phyloP scores from a whole-genome alignment of 1,140 invertebrate genomes.

The Hyposmocoma kahamanoa region DNA sequence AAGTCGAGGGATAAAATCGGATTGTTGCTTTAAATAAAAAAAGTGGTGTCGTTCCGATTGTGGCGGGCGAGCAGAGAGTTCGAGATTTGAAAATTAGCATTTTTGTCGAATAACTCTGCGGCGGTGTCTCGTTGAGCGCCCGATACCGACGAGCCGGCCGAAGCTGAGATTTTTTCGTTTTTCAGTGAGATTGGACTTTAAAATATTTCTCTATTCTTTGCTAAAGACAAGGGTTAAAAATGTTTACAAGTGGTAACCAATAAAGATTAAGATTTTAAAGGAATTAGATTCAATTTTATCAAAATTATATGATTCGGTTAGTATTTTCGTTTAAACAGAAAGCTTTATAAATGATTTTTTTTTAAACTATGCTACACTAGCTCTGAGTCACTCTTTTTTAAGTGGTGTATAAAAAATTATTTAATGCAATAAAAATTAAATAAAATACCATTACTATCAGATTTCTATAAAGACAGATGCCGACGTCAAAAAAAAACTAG shows the following conservation, averaged over 20 bases:
- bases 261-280: too few relatives aligned
- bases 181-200: constrained; percentile 58
- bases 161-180: constrained; percentile 51
- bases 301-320: too few relatives aligned
- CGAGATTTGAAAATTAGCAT: constrained; percentile 71
- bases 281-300: too few relatives aligned
- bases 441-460: too few relatives aligned
- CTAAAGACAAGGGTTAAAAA: constrained; percentile 8
- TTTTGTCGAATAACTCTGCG: constrained; percentile 70
- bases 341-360: too few relatives aligned
- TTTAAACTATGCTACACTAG: too few relatives aligned
- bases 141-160: constrained; percentile 52
- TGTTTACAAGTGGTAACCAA: background rate
- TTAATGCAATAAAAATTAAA: too few relatives aligned
- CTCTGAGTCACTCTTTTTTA: too few relatives aligned
- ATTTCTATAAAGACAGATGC: too few relatives aligned
- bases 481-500: constrained; percentile 46
- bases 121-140: constrained; percentile 58
- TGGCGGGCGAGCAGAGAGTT: constrained; percentile 34
- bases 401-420: too few relatives aligned
- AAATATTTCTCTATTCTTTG: constrained; percentile 59
- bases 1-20: constrained; percentile 24
- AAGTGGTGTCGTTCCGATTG: constrained; percentile 35
- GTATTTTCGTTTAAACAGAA: too few relatives aligned
- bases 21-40: constrained; percentile 28